Conservation (phyloP, 2,888 invertebrate species). For the Formica aserva region DNA sequence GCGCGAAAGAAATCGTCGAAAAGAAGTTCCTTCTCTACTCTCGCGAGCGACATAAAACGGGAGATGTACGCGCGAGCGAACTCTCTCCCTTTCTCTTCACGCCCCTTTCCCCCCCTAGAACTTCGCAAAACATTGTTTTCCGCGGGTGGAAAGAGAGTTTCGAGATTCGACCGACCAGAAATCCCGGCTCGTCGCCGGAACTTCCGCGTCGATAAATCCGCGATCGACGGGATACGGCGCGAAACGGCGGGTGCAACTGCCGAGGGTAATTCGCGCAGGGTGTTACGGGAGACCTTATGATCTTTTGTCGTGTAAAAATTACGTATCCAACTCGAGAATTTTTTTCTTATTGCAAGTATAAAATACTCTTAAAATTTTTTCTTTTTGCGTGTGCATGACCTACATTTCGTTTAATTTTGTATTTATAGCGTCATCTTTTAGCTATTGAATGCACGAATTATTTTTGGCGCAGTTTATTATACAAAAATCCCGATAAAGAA, state of each 20-base stretch:
- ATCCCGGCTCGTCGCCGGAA: constrained; percentile 48
- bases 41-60: constrained; percentile 43
- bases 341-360: neutral
- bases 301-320: neutral
- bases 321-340: neutral
- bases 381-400: neutral
- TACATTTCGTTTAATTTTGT: neutral
- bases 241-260: neutral
- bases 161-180: constrained; percentile 36
- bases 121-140: constrained; percentile 61
- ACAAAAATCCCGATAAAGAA: neutral
- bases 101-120: constrained; percentile 9
- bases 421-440: neutral
- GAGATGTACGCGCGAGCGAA: constrained; percentile 53
- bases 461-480: neutral
- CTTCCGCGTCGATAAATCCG: constrained; percentile 53
- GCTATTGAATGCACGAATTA: neutral
- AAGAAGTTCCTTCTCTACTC: constrained; percentile 53
- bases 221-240: constrained; percentile 35
- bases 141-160: constrained; percentile 34
- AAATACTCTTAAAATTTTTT: neutral
- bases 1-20: constrained; percentile 70
- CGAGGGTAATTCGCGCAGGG: constrained; percentile 21
- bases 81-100: neutral
- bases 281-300: neutral